Evolutionary conservation across 1,140 invertebrate species (phyloP), one percentile per base, ranked within the genome.

Genomic region (Ostrea denselamellosa): DNA sequence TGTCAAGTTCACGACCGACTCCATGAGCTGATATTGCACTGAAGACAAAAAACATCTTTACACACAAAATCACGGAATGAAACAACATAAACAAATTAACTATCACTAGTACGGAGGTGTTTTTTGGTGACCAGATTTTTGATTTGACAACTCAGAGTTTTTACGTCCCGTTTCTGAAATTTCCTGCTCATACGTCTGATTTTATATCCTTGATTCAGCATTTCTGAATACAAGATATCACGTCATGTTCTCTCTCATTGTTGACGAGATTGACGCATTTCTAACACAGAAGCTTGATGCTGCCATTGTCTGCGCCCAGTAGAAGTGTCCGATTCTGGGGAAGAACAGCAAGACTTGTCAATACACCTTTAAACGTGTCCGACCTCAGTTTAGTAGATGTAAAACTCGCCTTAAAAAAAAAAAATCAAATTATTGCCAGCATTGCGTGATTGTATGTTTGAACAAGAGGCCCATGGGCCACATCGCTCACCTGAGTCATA

Each of bases 241-340:
- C 1, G 54, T 17, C 8, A 9, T 12, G 2, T 9, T 56, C 9
- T 56, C 54, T 56, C 9, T 10, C 54, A 2, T 56, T 3, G 54
- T 1, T 3, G 54, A 56, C 54, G 10, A 56, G 9, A 12, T 62
- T 19, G 3, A 62, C 14, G 28, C 7, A 12, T 77, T 14, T 77
- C 83, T 87, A 92, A 51, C 91, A 92, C 71, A 93, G 87, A 17
- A 93, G 90, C 68, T 90, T 97, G 85, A 99, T 98, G 91, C 96
- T 97, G 14, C 98, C 98, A 94, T 97, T 98, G 93, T 99, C 98
- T 83, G 98, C 97, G 28, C 98, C 98, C 17, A 99, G 95, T 17
- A 99, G 95, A 12, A 99, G 95, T 84, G 98, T 95, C 93, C 97
- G 96, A 94, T 99, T 99, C 0, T 99, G 95, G 12, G 98, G 98